Evolutionary conservation across 2,113 vertebrate genomes (phyloP).

Genomic region (Chauna torquata): DNA sequence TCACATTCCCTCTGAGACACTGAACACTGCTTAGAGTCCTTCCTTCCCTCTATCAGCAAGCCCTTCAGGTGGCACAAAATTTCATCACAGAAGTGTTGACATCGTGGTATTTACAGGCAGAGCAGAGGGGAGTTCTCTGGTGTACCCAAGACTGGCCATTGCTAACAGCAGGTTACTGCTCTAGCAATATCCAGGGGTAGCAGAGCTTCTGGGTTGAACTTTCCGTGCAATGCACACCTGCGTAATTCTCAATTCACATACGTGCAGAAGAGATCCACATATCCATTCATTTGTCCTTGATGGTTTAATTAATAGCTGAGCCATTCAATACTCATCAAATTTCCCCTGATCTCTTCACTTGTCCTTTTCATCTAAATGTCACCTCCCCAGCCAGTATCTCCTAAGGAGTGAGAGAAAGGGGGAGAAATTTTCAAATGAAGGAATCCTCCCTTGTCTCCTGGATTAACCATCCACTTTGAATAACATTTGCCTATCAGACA

Average conservation of each 20-base stretch:
- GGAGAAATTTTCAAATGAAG: not conserved
- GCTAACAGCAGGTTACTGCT: not conserved
- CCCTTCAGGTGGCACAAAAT: not conserved
- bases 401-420: not conserved
- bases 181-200: not conserved
- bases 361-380: not conserved
- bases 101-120: not conserved
- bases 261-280: not conserved
- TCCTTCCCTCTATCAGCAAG: not conserved
- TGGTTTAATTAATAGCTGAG: not conserved
- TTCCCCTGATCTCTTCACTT: not conserved
- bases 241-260: not conserved
- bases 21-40: not conserved
- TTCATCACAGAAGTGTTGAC: not conserved
- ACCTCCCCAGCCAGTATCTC: not conserved
- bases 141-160: no score
- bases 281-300: not conserved
- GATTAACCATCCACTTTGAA: not conserved
- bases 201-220: not conserved
- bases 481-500: not conserved
- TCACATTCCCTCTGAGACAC: fast-evolving
- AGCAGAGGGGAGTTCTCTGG: not conserved
- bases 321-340: not conserved
- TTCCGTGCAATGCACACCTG: not conserved
- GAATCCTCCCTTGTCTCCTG: not conserved